Percentiles rank a stretch among this genome's conserved stretches.
phyloP scores from a whole-genome alignment of 2,888 invertebrate species.

The Melinaea menophilus region DNA sequence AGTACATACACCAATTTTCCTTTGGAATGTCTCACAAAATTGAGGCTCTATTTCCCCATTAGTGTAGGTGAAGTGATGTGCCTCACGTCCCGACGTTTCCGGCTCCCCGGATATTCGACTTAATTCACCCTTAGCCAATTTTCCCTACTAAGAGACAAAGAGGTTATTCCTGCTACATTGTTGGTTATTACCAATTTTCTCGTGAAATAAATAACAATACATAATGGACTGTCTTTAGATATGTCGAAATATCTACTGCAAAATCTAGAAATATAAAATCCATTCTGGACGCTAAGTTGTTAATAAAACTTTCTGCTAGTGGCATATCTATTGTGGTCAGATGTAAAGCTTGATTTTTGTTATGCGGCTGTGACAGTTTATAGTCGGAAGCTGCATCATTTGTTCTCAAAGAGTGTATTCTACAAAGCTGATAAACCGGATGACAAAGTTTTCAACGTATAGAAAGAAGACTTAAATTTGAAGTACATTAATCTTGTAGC shows the following conservation, averaged over 20 bases:
- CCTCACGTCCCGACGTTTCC: conserved; percentile 5
- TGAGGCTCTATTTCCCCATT: conserved; percentile 1
- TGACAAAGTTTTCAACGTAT: neutral
- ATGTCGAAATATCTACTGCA: no score
- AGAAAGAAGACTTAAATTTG: neutral
- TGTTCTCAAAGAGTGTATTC: conserved; percentile 13
- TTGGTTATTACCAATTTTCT: neutral
- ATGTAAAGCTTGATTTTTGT: conserved; percentile 26
- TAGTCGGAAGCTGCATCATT: conserved; percentile 15
- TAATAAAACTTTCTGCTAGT: conserved; percentile 20
- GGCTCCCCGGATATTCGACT: conserved; percentile 2
- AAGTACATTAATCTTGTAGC: no score
- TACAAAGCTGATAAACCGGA: conserved; percentile 11
- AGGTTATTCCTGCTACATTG: neutral
- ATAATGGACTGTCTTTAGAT: no score
- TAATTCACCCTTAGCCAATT: conserved; percentile 5
- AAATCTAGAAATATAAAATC: neutral
- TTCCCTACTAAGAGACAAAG: neutral
- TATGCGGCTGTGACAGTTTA: conserved; percentile 6
- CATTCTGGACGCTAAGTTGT: conserved; percentile 8
- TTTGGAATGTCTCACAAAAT: conserved; percentile 4
- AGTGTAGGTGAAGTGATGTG: conserved; percentile 6
- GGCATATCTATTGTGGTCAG: conserved; percentile 21
- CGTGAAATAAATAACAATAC: no score
- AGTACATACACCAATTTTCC: no score